Evolutionary conservation across 2,888 invertebrate genomes (phyloP).

Genomic region (Anthoptus insignis): DNA sequence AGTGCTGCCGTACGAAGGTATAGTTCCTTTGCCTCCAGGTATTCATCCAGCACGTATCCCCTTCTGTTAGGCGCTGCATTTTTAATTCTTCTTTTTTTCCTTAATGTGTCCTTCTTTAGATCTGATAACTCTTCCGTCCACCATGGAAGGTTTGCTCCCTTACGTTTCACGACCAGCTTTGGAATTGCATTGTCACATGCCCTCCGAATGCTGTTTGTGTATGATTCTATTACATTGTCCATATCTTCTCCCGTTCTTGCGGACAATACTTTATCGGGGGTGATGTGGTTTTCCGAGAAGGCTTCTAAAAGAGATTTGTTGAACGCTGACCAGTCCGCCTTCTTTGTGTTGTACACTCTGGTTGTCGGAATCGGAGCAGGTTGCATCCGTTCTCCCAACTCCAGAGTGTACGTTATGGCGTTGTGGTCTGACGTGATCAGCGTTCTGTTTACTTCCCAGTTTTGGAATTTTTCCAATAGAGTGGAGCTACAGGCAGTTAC

Average conservation of each 20-base stretch:
- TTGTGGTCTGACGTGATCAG: slow-evolving; percentile 28
- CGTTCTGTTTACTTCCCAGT: no score
- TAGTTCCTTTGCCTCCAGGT: not conserved
- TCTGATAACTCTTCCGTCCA: not conserved
- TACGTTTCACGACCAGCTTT: no score
- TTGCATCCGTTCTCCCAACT: not conserved
- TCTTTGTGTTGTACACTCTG: not conserved
- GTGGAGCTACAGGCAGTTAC: slow-evolving; percentile 33
- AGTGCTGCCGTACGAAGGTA: not conserved
- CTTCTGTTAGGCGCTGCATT: not conserved
- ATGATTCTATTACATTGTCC: no score
- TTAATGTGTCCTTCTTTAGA: not conserved
- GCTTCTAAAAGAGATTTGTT: no score
- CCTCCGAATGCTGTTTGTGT: no score
- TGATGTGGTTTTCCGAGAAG: no score
- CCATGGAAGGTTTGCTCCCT: no score
- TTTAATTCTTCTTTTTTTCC: not conserved
- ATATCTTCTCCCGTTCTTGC: no score
- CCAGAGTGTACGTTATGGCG: not conserved
- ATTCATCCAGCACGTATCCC: not conserved
- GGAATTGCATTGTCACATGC: no score
- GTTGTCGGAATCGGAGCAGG: not conserved
- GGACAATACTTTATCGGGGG: no score
- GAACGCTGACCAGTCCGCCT: not conserved
- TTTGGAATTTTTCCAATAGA: no score